Base-by-base conservation (phyloP, 1,140 invertebrate species). In the Spodoptera frugiperda region DNA sequence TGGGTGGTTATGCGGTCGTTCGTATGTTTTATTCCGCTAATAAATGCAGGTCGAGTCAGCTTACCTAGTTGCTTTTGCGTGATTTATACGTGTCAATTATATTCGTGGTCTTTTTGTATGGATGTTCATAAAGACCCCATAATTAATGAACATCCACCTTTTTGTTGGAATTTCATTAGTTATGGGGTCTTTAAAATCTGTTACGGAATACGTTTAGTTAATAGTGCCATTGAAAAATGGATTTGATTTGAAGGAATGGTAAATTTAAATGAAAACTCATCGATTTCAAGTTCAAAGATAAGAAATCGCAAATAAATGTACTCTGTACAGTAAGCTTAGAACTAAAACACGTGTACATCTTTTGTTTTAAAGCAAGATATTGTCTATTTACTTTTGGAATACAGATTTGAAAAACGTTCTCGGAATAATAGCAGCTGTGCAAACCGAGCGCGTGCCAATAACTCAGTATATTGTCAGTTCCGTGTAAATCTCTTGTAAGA, bases 401-500 rank as follows among this genome's bases (percentile, higher is more conserved):
- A 46, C 17, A 6, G n/a, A 46, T 21, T 59, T 61, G 15, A 57
- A 44, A 71, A 63, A 53, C 39, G 14, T 74, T 53, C 57, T 11
- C 14, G 25, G 59, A 73, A 75, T 65, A 75, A 61, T 61, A 63
- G 55, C 57, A 46, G 30, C 67, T 65, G 57, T 54, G 57, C 46
- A 53, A 75, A 63, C 25, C 14, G 25, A 53, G 55, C 46, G 46
- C 48, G 48, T 53, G 55, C 44, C 76, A 73, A 81, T 81, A 79
- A 77, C 75, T 83, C 76, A 81, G 49, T 49, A 54, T 78, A 77
- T 79, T 83, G 76, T 81, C 78, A 54, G 59, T 79, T 78, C 48
- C 76, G 61, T 65, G 53, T 63, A 82, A 82, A 82, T 78, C 76
- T 49, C 71, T 85, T 82, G 82, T 85, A 85, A 78, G 72, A 72